Evolutionary conservation across 2,113 vertebrate genomes (phyloP).

Genomic region (Varanus komodoensis): DNA sequence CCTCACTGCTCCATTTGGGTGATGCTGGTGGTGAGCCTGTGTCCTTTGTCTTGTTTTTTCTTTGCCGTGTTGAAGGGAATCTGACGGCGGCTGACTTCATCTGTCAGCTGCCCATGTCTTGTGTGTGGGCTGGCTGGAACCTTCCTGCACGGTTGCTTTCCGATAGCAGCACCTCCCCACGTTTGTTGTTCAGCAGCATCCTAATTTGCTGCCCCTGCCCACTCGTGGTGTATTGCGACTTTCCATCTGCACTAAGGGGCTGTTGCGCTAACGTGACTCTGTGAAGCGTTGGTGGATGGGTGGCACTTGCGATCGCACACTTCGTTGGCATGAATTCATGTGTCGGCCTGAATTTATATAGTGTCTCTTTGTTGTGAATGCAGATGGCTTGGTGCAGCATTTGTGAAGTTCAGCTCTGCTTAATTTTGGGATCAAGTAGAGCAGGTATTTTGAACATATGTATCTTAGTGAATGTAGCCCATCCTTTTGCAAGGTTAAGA

Average conservation of each 20-base stretch:
- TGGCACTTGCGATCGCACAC: neutral
- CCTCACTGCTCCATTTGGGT: neutral
- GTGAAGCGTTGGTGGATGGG: accelerated
- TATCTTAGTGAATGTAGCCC: neutral
- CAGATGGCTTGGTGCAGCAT: neutral
- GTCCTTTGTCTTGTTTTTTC: neutral
- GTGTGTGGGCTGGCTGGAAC: neutral
- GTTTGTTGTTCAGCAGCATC: neutral
- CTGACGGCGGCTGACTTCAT: neutral
- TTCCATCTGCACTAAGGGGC: neutral
- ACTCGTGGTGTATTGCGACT: accelerated
- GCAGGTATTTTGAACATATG: neutral
- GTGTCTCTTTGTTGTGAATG: accelerated
- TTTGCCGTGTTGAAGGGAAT: accelerated
- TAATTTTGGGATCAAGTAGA: neutral
- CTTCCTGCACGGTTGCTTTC: neutral
- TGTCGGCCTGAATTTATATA: neutral
- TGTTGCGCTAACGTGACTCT: neutral
- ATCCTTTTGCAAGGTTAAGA: neutral
- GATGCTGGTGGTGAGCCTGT: no score
- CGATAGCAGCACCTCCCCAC: accelerated
- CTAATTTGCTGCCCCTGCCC: neutral
- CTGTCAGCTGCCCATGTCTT: accelerated
- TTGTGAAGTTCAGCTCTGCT: neutral
- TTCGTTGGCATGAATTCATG: neutral